Conservation (phyloP, 2,797 vertebrate genomes). For the Onychomys torridus region DNA sequence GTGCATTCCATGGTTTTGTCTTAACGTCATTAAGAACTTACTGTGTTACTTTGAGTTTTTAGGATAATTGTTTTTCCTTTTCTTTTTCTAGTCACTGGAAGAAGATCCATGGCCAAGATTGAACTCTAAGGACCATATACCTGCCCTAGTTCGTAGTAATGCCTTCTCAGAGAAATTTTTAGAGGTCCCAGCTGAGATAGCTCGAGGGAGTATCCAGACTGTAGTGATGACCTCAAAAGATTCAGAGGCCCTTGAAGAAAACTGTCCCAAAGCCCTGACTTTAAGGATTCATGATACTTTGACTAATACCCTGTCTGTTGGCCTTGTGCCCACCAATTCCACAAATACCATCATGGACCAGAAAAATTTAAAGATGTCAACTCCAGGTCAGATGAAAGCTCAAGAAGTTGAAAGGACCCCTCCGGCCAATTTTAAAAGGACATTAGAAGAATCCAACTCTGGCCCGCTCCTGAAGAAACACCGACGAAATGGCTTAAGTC, state of each 20-base stretch:
- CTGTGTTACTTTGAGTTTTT: conserved; percentile 18
- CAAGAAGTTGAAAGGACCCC: conserved; percentile 87
- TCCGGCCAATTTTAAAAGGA: conserved; percentile 90
- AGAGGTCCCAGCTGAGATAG: conserved; percentile 84
- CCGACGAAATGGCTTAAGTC: conserved; percentile 81
- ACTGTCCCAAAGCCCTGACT: conserved; percentile 82
- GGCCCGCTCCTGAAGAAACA: conserved; percentile 89
- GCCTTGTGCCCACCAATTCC: conserved; percentile 86
- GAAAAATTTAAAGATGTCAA: conserved; percentile 85
- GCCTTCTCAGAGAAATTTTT: conserved; percentile 82
- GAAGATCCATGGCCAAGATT: conserved; percentile 88
- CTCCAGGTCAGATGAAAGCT: conserved; percentile 83
- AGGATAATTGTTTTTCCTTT: conserved; percentile 23
- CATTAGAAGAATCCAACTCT: conserved; percentile 89
- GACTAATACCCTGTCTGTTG: conserved; percentile 81
- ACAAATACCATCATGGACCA: conserved; percentile 84
- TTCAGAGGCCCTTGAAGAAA: conserved; percentile 84
- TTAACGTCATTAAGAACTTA: neutral
- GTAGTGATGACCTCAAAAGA: conserved; percentile 80
- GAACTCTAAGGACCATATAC: conserved; percentile 86
- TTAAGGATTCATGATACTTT: conserved; percentile 86
- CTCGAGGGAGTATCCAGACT: conserved; percentile 81
- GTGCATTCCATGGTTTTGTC: neutral
- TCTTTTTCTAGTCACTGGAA: conserved; percentile 85
- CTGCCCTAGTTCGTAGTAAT: conserved; percentile 86